Conservation (phyloP, 2,888 invertebrate species). For the Tetragonula carbonaria region DNA sequence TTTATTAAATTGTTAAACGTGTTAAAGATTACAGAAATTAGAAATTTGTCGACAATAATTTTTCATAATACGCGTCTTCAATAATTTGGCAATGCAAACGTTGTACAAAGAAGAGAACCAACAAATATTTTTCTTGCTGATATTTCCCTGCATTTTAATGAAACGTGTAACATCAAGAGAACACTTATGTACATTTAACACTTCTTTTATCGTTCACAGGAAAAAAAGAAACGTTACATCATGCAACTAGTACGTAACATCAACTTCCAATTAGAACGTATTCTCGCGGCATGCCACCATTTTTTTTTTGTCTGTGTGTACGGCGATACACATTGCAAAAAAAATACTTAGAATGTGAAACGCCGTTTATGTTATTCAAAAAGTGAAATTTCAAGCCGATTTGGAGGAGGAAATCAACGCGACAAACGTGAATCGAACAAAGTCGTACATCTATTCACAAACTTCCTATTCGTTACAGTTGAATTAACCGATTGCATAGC, state of each 20-base stretch:
- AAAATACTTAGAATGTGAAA: not conserved
- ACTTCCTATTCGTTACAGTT: slow-evolving; percentile 10
- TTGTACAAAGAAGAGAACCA: too few species aligned
- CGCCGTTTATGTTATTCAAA: not conserved
- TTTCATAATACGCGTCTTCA: too few species aligned
- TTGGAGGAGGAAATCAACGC: not conserved
- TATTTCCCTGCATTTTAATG: too few species aligned
- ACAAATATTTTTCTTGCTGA: too few species aligned
- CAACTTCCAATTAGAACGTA: not conserved
- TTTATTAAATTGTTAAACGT: too few species aligned
- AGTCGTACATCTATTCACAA: not conserved
- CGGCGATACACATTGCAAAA: not conserved
- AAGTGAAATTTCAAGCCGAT: not conserved
- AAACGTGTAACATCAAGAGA: too few species aligned
- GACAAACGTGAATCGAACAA: not conserved
- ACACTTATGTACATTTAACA: not conserved
- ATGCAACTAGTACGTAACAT: not conserved
- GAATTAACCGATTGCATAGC: slow-evolving; percentile 5
- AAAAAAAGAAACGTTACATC: not conserved
- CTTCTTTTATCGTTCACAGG: not conserved
- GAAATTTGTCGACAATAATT: too few species aligned
- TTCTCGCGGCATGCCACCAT: not conserved
- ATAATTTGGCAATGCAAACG: too few species aligned
- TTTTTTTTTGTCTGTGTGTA: not conserved
- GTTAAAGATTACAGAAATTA: too few species aligned